Conservation (phyloP, 2,888 invertebrate species). For the Dysmachus trigonus region DNA sequence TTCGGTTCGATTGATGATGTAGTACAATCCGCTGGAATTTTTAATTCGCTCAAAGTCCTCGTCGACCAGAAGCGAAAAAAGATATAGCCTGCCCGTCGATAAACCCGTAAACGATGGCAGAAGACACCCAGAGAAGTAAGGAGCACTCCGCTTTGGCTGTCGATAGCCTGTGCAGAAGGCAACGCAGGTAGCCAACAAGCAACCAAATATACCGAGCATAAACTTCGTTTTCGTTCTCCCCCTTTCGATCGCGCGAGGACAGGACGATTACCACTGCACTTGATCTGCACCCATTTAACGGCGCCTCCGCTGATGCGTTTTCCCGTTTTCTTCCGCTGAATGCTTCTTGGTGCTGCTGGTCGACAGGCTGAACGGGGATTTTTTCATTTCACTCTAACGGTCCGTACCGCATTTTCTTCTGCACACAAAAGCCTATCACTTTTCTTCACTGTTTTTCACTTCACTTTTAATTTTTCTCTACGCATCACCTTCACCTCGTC, state of each 20-base stretch:
- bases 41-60: background rate
- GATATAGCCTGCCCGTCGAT: slow-evolving; percentile 4
- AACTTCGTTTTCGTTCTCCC: background rate
- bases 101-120: slow-evolving; percentile 18
- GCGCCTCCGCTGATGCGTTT: background rate
- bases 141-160: background rate
- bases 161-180: background rate
- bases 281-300: background rate
- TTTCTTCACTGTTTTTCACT: background rate
- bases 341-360: background rate
- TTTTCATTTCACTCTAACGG: slow-evolving; percentile 3
- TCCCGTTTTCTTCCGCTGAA: background rate
- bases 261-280: background rate
- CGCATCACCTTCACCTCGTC: slow-evolving; percentile 50
- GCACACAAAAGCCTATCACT: background rate
- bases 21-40: background rate
- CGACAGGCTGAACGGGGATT: background rate
- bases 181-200: background rate
- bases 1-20: background rate
- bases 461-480: slow-evolving; percentile 38
- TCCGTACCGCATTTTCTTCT: background rate
- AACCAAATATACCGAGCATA: background rate
- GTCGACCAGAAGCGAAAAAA: background rate
- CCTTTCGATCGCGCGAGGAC: background rate
- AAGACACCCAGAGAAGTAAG: background rate